These are phyloP conservation scores for Lydus trimaculatus DNA, from an alignment of 2,888 invertebrate genomes.

Conservation along the genomic window DNA sequence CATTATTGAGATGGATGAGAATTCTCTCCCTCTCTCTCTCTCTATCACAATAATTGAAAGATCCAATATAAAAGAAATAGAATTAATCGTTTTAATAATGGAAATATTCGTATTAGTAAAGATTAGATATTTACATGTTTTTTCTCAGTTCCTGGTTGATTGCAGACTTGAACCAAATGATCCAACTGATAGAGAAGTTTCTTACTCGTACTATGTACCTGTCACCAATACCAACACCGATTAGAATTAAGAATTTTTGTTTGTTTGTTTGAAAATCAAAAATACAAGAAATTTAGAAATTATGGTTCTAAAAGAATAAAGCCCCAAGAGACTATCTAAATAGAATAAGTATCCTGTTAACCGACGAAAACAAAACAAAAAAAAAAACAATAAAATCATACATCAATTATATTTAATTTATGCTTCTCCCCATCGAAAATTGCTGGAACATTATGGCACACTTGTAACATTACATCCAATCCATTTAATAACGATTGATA, in stretches of 20 bases:
- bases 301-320: not conserved
- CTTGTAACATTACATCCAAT: constrained; percentile 72
- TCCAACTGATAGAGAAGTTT: constrained; percentile 94
- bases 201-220: constrained; percentile 96
- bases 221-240: constrained; percentile 58
- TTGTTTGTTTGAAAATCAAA: constrained; percentile 13
- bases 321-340: not conserved
- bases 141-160: constrained; percentile 84
- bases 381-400: constrained; percentile 46
- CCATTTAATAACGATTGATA: constrained; percentile 72
- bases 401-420: constrained; percentile 52
- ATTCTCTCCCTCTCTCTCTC: too few species aligned
- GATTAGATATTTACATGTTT: constrained; percentile 72
- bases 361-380: constrained; percentile 25
- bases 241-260: constrained; percentile 19
- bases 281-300: constrained; percentile 1
- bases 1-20: too few species aligned
- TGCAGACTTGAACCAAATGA: constrained; percentile 95
- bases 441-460: constrained; percentile 67
- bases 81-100: not conserved
- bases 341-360: constrained; percentile 15
- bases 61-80: not conserved
- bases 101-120: constrained; percentile 28
- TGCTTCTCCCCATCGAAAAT: constrained; percentile 46
- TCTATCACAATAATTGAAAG: too few species aligned